Base-by-base conservation (phyloP, 2,113 vertebrate species). In the Tursiops truncatus region DNA sequence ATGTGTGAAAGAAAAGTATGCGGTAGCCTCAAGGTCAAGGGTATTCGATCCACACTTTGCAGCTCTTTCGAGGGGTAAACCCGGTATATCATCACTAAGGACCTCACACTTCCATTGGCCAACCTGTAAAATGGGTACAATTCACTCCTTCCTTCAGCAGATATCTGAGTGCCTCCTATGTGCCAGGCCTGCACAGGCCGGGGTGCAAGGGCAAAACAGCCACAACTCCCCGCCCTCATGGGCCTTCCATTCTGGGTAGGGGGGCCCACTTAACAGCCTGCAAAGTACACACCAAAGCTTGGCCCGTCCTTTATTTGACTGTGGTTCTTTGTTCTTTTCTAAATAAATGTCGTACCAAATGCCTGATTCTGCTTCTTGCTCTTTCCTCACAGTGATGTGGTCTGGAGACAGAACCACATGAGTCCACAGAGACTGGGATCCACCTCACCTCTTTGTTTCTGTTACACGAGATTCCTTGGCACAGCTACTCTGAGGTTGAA, bases 161-260 rank as follows among this genome's bases (percentile, higher is more conserved):
- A 8, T 18, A 26, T 50, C 4, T 60, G 47, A 56, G 9, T 10
- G 2, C 23, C 56, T 82, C 60, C 68, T n/a, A 21, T 0, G 8
- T 73, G 47, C 41, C 31, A 90, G 50, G 21, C 38, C 41, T 73
- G 60, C 60, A 17, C 56, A 3, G 9, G 36, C 53, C 25, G 15
- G 80, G 68, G 14, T 28, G 23, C n/a, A 31, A 71, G 47, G 20
- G 68, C 4, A 76, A 33, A 80, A 79, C 8, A 44, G 50, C 58
- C 58, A 38, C 7, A 6, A 18, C 2, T 15, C 53, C 67, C 21
- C 2, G 10, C 36, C 26, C 20, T 50, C 10, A 0, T 1, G 8
- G 18, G n/a, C 44, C 21, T 38, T 44, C 18, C 21, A 18, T 5
- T 77, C 68, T 41, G 73, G 53, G 26, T n/a, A 91, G 26, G 28